Percentiles rank a stretch among this genome's conserved stretches.
Evolutionary conservation across 1,140 invertebrate species (phyloP).

Genomic region (Dinothrombium tinctorium): DNA sequence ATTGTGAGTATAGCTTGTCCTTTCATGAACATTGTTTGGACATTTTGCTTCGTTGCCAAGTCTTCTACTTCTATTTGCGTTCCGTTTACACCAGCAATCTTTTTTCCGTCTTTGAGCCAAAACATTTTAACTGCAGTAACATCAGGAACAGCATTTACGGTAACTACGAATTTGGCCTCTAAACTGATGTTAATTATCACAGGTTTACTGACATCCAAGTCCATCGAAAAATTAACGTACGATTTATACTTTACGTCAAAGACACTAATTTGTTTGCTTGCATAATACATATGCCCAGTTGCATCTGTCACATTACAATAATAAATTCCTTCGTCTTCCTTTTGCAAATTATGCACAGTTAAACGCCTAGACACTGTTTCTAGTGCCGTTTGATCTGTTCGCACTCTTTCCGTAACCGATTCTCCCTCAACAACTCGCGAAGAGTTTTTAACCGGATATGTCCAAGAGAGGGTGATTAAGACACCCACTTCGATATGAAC

Average conservation of each 20-base stretch:
- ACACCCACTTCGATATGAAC: slow-evolving; percentile 14
- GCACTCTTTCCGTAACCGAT: slow-evolving; percentile 6
- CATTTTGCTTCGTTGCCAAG: background rate
- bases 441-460: slow-evolving; percentile 11
- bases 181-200: slow-evolving; percentile 7
- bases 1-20: background rate
- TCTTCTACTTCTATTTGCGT: background rate
- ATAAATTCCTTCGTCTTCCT: slow-evolving; percentile 13
- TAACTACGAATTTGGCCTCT: slow-evolving; percentile 11
- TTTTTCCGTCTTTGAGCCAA: slow-evolving; percentile 12
- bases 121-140: slow-evolving; percentile 6
- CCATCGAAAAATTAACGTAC: slow-evolving; percentile 14
- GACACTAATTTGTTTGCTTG: slow-evolving; percentile 10
- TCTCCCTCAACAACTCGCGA: background rate
- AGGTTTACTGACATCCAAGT: slow-evolving; percentile 6
- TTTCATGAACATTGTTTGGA: background rate
- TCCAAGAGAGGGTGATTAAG: slow-evolving; percentile 13
- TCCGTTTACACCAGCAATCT: background rate
- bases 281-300: slow-evolving; percentile 9
- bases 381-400: slow-evolving; percentile 4
- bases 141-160: slow-evolving; percentile 8
- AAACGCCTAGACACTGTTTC: slow-evolving; percentile 13
- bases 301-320: slow-evolving; percentile 15
- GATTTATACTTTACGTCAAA: slow-evolving; percentile 10
- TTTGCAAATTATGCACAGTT: slow-evolving; percentile 11